A percentile compares a stretch with the other conserved stretches of the same genome.
These are phyloP conservation scores for Knipowitschia caucasica DNA, from an alignment of 2,797 vertebrate species.

Conservation along the genomic window DNA sequence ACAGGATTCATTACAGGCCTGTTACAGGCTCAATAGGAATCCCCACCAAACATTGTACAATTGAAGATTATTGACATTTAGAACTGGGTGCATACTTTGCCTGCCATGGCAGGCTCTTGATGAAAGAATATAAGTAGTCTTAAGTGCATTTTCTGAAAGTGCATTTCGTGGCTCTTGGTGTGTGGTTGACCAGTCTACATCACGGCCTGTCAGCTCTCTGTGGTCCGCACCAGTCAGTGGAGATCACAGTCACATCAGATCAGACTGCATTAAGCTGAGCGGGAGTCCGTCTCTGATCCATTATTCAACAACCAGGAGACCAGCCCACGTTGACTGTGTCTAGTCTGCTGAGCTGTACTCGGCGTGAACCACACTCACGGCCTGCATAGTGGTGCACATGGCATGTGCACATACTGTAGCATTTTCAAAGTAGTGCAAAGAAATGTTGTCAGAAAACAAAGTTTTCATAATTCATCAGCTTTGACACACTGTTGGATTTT, in stretches of 20 bases:
- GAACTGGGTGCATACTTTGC: constrained; percentile 30
- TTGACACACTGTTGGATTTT: constrained; percentile 56
- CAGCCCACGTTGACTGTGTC: constrained; percentile 71
- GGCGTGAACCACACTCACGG: constrained; percentile 66
- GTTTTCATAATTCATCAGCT: constrained; percentile 73
- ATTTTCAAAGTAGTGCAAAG: constrained; percentile 70
- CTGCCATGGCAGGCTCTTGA: constrained; percentile 40
- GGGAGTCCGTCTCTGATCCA: constrained; percentile 75
- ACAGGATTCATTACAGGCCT: constrained; percentile 74
- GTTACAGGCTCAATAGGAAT: constrained; percentile 64
- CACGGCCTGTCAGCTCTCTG: constrained; percentile 65
- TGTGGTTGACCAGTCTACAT: constrained; percentile 53
- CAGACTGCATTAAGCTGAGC: constrained; percentile 76
- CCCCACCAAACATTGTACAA: constrained; percentile 47
- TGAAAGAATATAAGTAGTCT: constrained; percentile 47
- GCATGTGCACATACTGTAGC: constrained; percentile 51
- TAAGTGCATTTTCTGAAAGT: constrained; percentile 22
- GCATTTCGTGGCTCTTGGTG: constrained; percentile 31
- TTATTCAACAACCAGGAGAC: constrained; percentile 78
- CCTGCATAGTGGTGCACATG: constrained; percentile 61
- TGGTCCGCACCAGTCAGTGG: constrained; percentile 67
- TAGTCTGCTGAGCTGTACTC: constrained; percentile 71
- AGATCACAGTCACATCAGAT: constrained; percentile 77
- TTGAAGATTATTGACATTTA: constrained; percentile 40
- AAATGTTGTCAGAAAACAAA: constrained; percentile 74